Conservation (phyloP, 2,888 invertebrate species). For the Brenthis hecate region DNA sequence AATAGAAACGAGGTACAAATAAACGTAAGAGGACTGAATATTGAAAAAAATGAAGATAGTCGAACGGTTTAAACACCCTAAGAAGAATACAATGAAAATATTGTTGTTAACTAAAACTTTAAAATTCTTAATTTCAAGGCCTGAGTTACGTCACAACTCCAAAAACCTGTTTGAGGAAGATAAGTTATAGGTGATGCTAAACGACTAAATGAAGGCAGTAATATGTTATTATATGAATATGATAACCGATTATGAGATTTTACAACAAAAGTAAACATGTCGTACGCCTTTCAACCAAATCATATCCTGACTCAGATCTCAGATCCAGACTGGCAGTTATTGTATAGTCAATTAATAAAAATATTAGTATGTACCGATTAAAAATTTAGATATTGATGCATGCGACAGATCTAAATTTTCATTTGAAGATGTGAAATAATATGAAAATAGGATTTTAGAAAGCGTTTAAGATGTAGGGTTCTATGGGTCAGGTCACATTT, state of each 20-base stretch:
- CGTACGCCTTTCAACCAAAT: slow-evolving; percentile 14
- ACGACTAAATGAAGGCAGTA: slow-evolving; percentile 37
- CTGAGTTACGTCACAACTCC: slow-evolving; percentile 68
- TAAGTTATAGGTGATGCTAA: slow-evolving; percentile 19
- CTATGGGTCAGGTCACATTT: slow-evolving; percentile 60
- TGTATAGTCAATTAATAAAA: slow-evolving; percentile 9
- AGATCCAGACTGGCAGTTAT: slow-evolving; percentile 20
- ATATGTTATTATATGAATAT: slow-evolving; percentile 16
- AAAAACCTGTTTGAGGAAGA: slow-evolving; percentile 55
- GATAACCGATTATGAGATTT: slow-evolving; percentile 5
- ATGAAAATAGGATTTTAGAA: slow-evolving; percentile 20
- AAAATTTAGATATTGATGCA: slow-evolving; percentile 22
- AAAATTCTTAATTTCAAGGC: slow-evolving; percentile 62
- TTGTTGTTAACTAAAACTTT: slow-evolving; percentile 43
- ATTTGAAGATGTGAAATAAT: slow-evolving; percentile 1
- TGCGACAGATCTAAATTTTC: slow-evolving; percentile 18
- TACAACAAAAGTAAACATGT: slow-evolving; percentile 3
- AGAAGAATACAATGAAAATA: slow-evolving; percentile 35
- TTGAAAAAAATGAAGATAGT: slow-evolving; percentile 39
- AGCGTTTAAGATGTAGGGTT: slow-evolving; percentile 32
- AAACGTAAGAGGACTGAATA: slow-evolving; percentile 38
- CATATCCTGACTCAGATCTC: slow-evolving; percentile 20
- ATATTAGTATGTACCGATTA: slow-evolving; percentile 3
- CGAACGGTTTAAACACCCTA: slow-evolving; percentile 42
- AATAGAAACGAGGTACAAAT: slow-evolving; percentile 40